phyloP scores from a whole-genome alignment of 2,797 vertebrate genomes.

The Ptychobarbus kaznakovi region DNA sequence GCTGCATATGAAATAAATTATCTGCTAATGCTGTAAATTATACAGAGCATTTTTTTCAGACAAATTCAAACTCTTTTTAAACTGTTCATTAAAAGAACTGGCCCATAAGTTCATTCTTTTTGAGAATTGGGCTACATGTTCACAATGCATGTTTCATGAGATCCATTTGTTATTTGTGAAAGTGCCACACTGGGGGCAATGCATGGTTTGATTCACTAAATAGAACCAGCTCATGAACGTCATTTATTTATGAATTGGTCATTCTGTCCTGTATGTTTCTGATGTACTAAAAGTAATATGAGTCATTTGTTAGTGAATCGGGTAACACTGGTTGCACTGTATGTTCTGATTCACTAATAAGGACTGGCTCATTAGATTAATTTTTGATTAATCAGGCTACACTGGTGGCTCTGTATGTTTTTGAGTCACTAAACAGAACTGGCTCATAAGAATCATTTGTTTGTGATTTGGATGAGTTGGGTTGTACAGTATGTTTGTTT shows the following conservation, averaged over 20 bases:
- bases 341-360: not conserved
- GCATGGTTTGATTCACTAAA: not conserved
- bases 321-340: not conserved
- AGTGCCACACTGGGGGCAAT: not conserved
- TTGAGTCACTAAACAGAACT: not conserved
- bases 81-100: not conserved
- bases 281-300: not conserved
- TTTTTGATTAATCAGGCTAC: not conserved
- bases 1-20: not conserved
- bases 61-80: not conserved
- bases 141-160: not conserved
- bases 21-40: not conserved
- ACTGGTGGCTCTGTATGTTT: not conserved
- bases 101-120: not conserved
- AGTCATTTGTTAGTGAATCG: not conserved
- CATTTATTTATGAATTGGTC: not conserved
- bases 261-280: not conserved
- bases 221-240: not conserved
- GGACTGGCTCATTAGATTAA: not conserved
- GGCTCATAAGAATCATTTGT: not conserved
- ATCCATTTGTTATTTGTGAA: not conserved
- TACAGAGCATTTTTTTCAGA: too few species aligned
- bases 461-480: not conserved
- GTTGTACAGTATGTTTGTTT: not conserved
- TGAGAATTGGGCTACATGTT: not conserved